Evolutionary conservation across 2,113 vertebrate genomes (phyloP).

Genomic region (Hypocryptadius cinnamomeus): DNA sequence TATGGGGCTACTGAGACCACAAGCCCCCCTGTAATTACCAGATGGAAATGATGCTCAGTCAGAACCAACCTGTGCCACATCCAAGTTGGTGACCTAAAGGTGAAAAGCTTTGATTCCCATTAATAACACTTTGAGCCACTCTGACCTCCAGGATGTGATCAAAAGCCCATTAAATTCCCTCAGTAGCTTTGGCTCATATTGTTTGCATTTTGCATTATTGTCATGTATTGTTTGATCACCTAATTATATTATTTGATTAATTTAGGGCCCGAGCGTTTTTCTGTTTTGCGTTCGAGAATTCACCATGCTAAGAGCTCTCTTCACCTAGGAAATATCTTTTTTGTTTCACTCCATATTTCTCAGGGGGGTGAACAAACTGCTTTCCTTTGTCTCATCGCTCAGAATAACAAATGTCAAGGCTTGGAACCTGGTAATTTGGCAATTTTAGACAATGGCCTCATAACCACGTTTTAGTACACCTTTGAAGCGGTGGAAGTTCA

Average conservation of each 20-base stretch:
- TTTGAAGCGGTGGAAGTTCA: slow-evolving; percentile 86
- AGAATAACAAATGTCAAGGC: slow-evolving; percentile 71
- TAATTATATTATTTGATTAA: not conserved
- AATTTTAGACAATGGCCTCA: slow-evolving; percentile 74
- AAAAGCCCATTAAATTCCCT: slow-evolving; percentile 12
- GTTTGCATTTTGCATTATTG: not conserved
- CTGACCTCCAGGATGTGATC: slow-evolving; percentile 17
- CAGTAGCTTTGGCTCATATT: not conserved
- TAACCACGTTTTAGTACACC: slow-evolving; percentile 76
- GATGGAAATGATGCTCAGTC: not conserved
- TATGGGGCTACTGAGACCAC: not conserved
- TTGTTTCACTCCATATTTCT: not conserved
- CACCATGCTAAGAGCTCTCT: not conserved
- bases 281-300: not conserved
- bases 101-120: slow-evolving; percentile 4
- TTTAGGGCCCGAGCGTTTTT: not conserved
- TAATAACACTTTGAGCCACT: not conserved
- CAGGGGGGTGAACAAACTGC: not conserved
- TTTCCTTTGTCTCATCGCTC: slow-evolving; percentile 56
- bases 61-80: not conserved
- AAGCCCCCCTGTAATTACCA: not conserved
- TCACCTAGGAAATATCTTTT: not conserved
- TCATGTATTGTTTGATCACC: not conserved
- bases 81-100: not conserved
- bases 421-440: slow-evolving; percentile 77